Conservation (phyloP, 2,113 vertebrate species). For the Cololabis saira region DNA sequence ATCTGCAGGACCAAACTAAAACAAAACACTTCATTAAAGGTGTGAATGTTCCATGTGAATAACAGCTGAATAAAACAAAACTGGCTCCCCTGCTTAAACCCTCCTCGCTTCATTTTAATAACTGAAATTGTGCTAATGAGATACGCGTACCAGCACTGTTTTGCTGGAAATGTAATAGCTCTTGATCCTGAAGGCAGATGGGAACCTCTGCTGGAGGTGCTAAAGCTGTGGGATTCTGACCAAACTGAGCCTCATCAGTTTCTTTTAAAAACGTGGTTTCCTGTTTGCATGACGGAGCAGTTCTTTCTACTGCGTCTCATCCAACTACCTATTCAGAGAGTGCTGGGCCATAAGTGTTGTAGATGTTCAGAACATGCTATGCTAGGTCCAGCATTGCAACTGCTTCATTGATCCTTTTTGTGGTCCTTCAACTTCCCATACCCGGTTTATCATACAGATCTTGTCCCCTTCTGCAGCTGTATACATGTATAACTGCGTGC, state of each 20-base stretch:
- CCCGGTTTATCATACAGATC: too few relatives aligned
- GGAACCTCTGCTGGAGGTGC: constrained; percentile 21
- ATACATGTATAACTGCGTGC: too few relatives aligned
- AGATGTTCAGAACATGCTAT: constrained; percentile 15
- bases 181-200: neutral
- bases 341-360: constrained; percentile 52
- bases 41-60: neutral
- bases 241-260: constrained; percentile 57
- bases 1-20: neutral
- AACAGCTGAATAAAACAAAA: too few relatives aligned
- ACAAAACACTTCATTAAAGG: too few relatives aligned
- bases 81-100: too few relatives aligned
- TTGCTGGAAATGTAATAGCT: neutral
- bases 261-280: constrained; percentile 57
- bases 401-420: too few relatives aligned
- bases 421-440: too few relatives aligned
- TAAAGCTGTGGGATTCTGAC: constrained; percentile 11
- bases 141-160: too few relatives aligned
- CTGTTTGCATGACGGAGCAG: constrained; percentile 55
- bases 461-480: too few relatives aligned
- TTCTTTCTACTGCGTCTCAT: constrained; percentile 36
- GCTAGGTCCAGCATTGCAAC: too few relatives aligned
- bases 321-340: constrained; percentile 57
- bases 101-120: too few relatives aligned
- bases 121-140: too few relatives aligned